Percentiles rank a stretch among this genome's conserved stretches.
phyloP scores from a whole-genome alignment of 1,140 invertebrate genomes.

The Nixonia krombeini region DNA sequence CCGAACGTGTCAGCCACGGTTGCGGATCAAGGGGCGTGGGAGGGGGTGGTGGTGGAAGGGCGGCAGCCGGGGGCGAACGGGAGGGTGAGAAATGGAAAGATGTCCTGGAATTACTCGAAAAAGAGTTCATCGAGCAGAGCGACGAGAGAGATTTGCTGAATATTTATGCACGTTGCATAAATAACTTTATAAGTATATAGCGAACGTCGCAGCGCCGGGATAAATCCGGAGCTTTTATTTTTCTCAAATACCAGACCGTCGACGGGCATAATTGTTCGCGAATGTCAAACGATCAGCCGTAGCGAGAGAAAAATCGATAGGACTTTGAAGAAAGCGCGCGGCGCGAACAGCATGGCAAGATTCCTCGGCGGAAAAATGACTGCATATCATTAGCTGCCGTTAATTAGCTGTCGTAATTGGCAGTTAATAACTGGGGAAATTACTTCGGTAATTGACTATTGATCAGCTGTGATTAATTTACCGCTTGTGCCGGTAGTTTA shows the following conservation, averaged over 20 bases:
- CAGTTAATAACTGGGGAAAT: neutral
- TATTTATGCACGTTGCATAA: conserved; percentile 39
- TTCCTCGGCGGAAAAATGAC: too few relatives aligned
- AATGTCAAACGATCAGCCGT: too few relatives aligned
- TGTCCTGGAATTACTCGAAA: conserved; percentile 37
- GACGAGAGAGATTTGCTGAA: conserved; percentile 37
- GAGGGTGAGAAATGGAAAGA: conserved; percentile 24
- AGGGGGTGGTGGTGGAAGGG: too few relatives aligned
- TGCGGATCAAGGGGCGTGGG: conserved; percentile 16
- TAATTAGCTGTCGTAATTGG: too few relatives aligned
- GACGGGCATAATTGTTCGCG: too few relatives aligned
- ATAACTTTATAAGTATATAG: neutral
- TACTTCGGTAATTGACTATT: conserved; percentile 1
- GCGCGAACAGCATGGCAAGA: too few relatives aligned
- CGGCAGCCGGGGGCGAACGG: too few relatives aligned
- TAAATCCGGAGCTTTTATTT: too few relatives aligned
- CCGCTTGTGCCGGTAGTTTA: neutral
- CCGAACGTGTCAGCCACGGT: conserved; percentile 31
- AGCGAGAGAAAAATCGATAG: too few relatives aligned
- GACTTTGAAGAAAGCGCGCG: too few relatives aligned
- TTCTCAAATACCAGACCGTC: too few relatives aligned
- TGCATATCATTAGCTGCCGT: too few relatives aligned
- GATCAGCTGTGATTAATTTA: neutral
- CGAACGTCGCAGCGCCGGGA: neutral
- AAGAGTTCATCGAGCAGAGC: conserved; percentile 30